phyloP scores from a whole-genome alignment of 2,888 invertebrate genomes.

The Drosophila meridionalis region DNA sequence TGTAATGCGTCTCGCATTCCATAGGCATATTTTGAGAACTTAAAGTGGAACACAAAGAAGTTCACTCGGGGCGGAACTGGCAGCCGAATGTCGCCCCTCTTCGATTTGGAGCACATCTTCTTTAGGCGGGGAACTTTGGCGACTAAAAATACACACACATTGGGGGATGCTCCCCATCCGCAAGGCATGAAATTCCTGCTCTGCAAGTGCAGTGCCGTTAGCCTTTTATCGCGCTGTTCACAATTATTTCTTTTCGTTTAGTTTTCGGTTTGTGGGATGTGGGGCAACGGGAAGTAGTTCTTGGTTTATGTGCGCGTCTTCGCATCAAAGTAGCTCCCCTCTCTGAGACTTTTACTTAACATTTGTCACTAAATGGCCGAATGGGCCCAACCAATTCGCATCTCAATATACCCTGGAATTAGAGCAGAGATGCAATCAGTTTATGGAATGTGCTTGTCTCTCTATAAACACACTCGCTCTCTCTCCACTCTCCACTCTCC shows the following conservation, averaged over 20 bases:
- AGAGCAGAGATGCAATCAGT: neutral
- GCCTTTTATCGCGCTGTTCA: constrained; percentile 17
- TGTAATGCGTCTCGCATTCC: constrained; percentile 40
- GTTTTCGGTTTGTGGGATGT: neutral
- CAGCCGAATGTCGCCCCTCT: constrained; percentile 35
- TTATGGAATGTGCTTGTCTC: neutral
- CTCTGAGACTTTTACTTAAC: neutral
- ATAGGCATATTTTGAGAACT: constrained; percentile 54
- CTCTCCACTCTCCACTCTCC: too few species aligned
- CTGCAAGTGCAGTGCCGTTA: constrained; percentile 38
- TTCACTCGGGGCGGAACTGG: constrained; percentile 5
- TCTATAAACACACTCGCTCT: too few species aligned
- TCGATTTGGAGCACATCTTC: constrained; percentile 12
- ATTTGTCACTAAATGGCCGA: constrained; percentile 18
- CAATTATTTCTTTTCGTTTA: neutral
- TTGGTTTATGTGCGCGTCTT: constrained; percentile 19
- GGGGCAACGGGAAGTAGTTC: constrained; percentile 19
- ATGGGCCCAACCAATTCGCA: constrained; percentile 8
- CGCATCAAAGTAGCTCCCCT: neutral
- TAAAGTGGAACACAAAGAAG: constrained; percentile 48
- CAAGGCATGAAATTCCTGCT: constrained; percentile 25
- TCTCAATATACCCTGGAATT: neutral
- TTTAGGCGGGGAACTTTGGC: constrained; percentile 20
- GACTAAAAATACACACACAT: constrained; percentile 34
- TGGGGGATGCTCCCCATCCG: constrained; percentile 5